Evolutionary conservation across 2,113 vertebrate species (phyloP), one percentile per base, ranked within the genome.

Genomic region (Pterocles orientalis): DNA sequence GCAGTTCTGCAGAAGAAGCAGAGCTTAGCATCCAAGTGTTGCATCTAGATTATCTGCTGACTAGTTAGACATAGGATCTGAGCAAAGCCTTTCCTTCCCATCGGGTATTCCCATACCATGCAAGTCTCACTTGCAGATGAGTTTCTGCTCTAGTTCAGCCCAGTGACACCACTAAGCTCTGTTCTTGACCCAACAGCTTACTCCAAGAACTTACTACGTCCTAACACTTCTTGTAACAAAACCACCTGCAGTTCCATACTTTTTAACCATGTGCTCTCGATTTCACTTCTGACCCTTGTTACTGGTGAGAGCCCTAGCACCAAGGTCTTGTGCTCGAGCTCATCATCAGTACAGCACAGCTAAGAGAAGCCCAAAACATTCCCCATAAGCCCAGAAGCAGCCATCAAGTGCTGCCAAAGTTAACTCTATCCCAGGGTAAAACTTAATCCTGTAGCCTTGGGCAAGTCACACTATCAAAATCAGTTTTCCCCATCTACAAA

Each of bases 381-480:
- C 75, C 61, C 70, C 17, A 26, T 51, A 64, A 82, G 14, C 33
- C 53, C 43, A 80, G 68, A 82, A 92, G 9, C 62, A 92, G 82
- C 34, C 64, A 88, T 47, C 33, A 76, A 65, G 41, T 66, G 41
- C 62, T 66, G 62, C 58, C 58, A 33, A 87, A 88, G 14, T 48
- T 81, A 62, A 80, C 39, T 3, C 9, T 9, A 13, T 43, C 23
- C 53, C 51, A 75, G 43, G 92, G 51, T 33, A 54, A 81, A 36
- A 45, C 48, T 77, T 77, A 69, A 47, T 47, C 29, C 51, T 82
- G 33, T 62, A 93, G 76, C 93, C 85, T 36, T 69, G 73, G 84
- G 91, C 65, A 92, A 87, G 26, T 81, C 39, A 60, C 31, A 43
- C 68, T 88, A 71, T 75, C 71, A 88, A 88, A 88, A 92, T 75